These are phyloP conservation scores for Drosophila ogumai DNA, from an alignment of 1,140 invertebrate genomes.

Conservation along the genomic window DNA sequence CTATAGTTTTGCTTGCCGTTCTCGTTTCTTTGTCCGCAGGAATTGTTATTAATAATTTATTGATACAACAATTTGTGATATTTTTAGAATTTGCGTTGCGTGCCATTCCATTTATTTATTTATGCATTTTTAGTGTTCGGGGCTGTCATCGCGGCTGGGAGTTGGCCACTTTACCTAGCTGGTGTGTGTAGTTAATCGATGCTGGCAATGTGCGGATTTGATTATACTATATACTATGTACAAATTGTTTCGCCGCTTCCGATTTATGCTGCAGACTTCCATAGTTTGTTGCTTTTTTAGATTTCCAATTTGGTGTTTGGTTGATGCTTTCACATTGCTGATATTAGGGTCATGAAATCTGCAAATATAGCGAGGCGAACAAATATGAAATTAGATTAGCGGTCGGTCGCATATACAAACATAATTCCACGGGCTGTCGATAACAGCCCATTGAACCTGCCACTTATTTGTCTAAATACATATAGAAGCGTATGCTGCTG, in stretches of 20 bases:
- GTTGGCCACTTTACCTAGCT: slow-evolving; percentile 10
- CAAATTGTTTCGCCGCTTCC: slow-evolving; percentile 68
- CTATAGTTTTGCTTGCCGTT: slow-evolving; percentile 5
- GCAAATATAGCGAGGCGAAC: slow-evolving; percentile 59
- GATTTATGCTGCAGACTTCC: slow-evolving; percentile 58
- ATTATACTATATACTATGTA: slow-evolving; percentile 48
- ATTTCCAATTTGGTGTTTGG: slow-evolving; percentile 19
- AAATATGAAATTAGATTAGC: slow-evolving; percentile 77
- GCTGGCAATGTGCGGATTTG: slow-evolving; percentile 46
- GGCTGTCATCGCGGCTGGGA: slow-evolving; percentile 25
- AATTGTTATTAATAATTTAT: slow-evolving; percentile 71
- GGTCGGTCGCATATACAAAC: slow-evolving; percentile 50
- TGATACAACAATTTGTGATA: slow-evolving; percentile 68
- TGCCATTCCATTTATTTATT: slow-evolving; percentile 65
- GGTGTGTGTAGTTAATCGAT: slow-evolving; percentile 34
- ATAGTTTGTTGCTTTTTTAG: slow-evolving; percentile 27
- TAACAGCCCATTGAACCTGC: slow-evolving; percentile 20
- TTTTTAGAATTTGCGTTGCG: slow-evolving; percentile 60
- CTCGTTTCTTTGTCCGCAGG: slow-evolving; percentile 36
- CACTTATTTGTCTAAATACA: slow-evolving; percentile 12
- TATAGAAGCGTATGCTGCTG: not conserved
- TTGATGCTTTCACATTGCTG: slow-evolving; percentile 52
- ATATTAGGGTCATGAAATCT: slow-evolving; percentile 76
- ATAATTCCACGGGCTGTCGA: slow-evolving; percentile 43
- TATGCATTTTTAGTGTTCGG: slow-evolving; percentile 45